Percentiles rank a stretch among this genome's conserved stretches.
Evolutionary conservation across 2,113 vertebrate species (phyloP).

Genomic region (Morone chrysops): DNA sequence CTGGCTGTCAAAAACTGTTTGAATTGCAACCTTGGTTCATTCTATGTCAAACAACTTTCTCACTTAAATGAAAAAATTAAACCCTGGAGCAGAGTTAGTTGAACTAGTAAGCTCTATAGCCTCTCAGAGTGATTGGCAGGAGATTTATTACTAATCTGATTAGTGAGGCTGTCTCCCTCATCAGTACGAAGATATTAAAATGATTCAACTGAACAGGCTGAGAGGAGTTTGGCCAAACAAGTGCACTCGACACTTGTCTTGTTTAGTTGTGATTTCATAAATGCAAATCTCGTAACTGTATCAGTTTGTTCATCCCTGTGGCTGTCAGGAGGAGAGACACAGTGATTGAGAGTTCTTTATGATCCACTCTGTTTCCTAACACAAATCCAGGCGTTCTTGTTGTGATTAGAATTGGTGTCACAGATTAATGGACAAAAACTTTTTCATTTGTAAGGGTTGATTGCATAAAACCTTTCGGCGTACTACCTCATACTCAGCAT

Average conservation of each 20-base stretch:
- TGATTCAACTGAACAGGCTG: conserved; percentile 31
- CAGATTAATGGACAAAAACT: background rate
- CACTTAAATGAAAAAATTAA: conserved; percentile 11
- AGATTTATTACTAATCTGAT: conserved; percentile 49
- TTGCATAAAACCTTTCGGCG: background rate
- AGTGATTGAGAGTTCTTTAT: background rate
- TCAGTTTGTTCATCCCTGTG: background rate
- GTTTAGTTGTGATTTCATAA: background rate
- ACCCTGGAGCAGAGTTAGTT: background rate
- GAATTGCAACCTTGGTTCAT: background rate
- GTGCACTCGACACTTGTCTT: background rate
- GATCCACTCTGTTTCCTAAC: background rate
- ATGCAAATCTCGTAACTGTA: background rate
- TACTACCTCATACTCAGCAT: background rate
- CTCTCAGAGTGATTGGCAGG: conserved; percentile 42
- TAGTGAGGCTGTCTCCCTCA: conserved; percentile 23
- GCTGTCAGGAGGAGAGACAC: conserved; percentile 3
- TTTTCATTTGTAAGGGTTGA: background rate
- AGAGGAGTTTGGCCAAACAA: conserved; percentile 16
- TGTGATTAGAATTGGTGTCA: background rate
- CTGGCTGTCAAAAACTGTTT: background rate
- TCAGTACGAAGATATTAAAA: conserved; percentile 30
- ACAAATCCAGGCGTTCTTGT: no score
- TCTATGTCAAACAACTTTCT: conserved; percentile 3
- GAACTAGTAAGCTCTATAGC: conserved; percentile 6